Base-by-base conservation (phyloP, 2,888 invertebrate genomes). In the Balanococcus diminutus region DNA sequence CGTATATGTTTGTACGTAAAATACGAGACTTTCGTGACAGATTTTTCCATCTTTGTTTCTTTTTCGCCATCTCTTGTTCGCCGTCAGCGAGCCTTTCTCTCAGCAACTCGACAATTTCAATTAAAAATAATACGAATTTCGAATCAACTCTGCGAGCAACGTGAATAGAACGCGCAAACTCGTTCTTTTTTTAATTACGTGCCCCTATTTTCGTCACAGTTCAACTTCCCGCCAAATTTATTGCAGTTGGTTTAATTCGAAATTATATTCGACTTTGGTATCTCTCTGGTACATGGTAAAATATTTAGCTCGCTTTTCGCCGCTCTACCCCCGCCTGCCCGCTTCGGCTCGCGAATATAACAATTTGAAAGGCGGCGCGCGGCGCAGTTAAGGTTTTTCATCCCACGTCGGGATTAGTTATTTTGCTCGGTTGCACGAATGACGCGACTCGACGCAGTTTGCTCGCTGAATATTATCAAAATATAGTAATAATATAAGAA, bases 321-420 rank as follows among this genome's bases (percentile, higher is more conserved):
- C 14, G 16, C 56, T n/a, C 5, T 28, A 5, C 14, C 67, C 14
- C 8, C 67, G 16, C 5, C 11, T 11, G 5, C 28, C 8, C 11
- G 42, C 11, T n/a, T 6, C 25, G 14, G 14, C n/a, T 36, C 75
- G 19, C 75, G 36, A 79, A 79, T 36, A 36, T 79, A 36, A 32
- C 75, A 79, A 36, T 79, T 36, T 32, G 4, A 14, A 67, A 67
- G 28, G 67, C 51, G 19, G 19, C 3, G 56, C 22, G 56, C 56
- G 51, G 36, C 51, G 51, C 51, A 19, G 51, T 19, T 51, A 16
- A 36, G 75, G 28, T 79, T 79, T 36, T 79, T 79, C 75, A 36
- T 79, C 75, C 75, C 75, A 79, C 75, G 75, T 79, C 9, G 75
- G 36, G 75, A 79, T 79, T 79, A 79, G 75, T 79, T 79, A 79